Evolutionary conservation across 2,888 invertebrate species (phyloP), one percentile per base, ranked within the genome.

Genomic region (Adela reaumurella): DNA sequence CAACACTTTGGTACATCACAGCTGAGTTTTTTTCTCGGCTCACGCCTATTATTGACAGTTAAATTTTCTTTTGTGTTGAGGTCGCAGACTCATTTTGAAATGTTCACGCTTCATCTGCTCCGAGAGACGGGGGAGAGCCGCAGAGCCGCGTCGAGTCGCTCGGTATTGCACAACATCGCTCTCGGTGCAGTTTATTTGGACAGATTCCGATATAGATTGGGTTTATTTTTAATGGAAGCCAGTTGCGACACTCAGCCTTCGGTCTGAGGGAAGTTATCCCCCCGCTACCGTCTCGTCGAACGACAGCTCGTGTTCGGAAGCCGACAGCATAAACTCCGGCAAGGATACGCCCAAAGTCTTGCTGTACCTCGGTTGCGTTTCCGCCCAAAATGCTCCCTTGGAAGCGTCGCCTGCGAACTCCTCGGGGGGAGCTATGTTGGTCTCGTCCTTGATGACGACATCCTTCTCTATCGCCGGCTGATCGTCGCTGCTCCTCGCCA

Each of bases 321-420:
- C 82, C 51, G 82, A 77, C 49, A 88, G 62, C 87, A 89, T 88
- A 59, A 83, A 89, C 57, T 80, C 83, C 1, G 89, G 88, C 53
- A 89, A 65, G 29, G 83, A 81, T 16, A 86, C 79, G 17, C 85
- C 86, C 47, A 86, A 74, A 17, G 77, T 63, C 53, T 84, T 82
- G 57, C 88, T 87, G 60, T 83, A 88, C 35, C 81, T 74, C 1
- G 86, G 83, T 59, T 79, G 73, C 1, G 88, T 87, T 61, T 88
- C 88, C n/a, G 83, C 81, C 63, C 83, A 85, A 65, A 81, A 85
- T 28, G 84, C 83, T 16, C 84, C 85, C 51, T 81, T 83, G 24
- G 84, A 82, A 53, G 74, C 74, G 44, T 69, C 78, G 3, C 80
- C 79, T 14, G 81, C 71, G 56, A 83, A 81, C 56, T 82, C 81